phyloP scores from a whole-genome alignment of 2,797 vertebrate genomes.

The Huso huso region DNA sequence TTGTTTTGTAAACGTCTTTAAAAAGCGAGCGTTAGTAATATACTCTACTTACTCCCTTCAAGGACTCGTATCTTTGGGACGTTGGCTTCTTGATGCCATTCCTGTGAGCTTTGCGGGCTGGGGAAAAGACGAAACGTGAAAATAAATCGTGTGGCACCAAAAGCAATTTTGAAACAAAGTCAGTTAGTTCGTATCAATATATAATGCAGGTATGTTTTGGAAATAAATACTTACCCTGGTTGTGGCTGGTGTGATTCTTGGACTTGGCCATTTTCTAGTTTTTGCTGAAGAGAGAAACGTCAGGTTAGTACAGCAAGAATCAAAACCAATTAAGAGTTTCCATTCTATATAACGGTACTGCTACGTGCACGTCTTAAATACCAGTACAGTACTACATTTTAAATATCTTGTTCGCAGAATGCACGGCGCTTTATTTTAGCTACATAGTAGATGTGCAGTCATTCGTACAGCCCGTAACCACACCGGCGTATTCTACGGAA shows the following conservation, averaged over 20 bases:
- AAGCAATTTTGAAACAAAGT: not conserved
- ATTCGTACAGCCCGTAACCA: no score
- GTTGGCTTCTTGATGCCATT: slow-evolving; percentile 94
- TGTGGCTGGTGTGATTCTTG: slow-evolving; percentile 97
- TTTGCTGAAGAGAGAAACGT: not conserved
- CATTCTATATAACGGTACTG: not conserved
- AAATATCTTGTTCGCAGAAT: no score
- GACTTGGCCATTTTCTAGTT: slow-evolving; percentile 85
- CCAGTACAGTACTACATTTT: no score
- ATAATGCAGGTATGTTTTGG: rapidly evolving
- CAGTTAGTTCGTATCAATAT: not conserved
- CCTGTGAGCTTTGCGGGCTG: slow-evolving; percentile 93
- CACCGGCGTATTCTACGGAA: no score
- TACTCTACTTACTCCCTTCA: slow-evolving; percentile 81
- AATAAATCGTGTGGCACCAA: not conserved
- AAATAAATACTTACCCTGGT: slow-evolving; percentile 83
- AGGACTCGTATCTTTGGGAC: slow-evolving; percentile 79
- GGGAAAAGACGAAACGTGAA: not conserved
- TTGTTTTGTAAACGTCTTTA: no score
- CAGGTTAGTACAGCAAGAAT: not conserved
- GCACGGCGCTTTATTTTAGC: no score
- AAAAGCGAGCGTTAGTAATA: not conserved
- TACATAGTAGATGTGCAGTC: no score
- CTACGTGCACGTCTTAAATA: not conserved
- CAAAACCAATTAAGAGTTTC: not conserved